Evolutionary conservation across 2,113 vertebrate genomes (phyloP).

Genomic region (Python bivittatus): DNA sequence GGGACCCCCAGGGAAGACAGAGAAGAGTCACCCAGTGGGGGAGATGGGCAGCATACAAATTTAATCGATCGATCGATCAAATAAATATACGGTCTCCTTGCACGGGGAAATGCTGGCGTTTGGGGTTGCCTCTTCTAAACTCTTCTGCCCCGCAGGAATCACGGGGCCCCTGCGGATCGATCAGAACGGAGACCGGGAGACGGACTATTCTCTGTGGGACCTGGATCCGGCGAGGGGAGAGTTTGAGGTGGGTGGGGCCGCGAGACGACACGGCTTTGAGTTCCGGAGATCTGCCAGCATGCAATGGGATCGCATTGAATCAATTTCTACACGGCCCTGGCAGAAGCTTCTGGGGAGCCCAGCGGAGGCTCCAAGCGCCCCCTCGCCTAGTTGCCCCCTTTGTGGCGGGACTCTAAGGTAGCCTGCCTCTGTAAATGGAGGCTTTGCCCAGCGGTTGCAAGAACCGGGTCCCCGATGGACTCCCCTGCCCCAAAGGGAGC

Average conservation of each 20-base stretch:
- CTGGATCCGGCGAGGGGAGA: constrained; percentile 75
- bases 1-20: no score
- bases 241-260: constrained; percentile 78
- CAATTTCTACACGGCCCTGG: neutral
- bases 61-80: no score
- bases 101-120: neutral
- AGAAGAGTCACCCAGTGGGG: no score
- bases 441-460: neutral
- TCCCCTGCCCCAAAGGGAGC: no score
- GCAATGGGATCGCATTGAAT: neutral
- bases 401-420: neutral
- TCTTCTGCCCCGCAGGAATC: constrained; percentile 73
- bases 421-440: neutral
- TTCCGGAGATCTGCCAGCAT: neutral
- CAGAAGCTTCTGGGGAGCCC: neutral
- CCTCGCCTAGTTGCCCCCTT: neutral
- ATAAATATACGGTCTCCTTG: no score
- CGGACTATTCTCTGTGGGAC: constrained; percentile 91
- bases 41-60: no score
- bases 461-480: no score
- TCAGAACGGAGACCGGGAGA: constrained; percentile 84
- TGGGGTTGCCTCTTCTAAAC: no score
- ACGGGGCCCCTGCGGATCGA: constrained; percentile 85
- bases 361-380: neutral
- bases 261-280: neutral